Evolutionary conservation across 2,797 vertebrate species (phyloP).

Genomic region (Mallotus villosus): DNA sequence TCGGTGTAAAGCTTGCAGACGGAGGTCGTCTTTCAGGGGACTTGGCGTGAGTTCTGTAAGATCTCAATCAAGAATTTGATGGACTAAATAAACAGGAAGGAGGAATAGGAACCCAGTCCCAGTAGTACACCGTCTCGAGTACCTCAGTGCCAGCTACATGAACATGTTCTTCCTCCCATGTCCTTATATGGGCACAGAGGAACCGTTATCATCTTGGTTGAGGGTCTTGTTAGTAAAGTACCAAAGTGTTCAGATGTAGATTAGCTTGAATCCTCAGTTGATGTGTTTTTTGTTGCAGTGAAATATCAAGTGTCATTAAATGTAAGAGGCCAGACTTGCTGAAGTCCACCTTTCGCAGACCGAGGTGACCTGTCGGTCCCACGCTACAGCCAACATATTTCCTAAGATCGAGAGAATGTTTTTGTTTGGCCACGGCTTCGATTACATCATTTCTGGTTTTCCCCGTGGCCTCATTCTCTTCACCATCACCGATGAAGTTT

Average conservation of each 20-base stretch:
- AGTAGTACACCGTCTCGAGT: not conserved
- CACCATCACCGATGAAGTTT: constrained; percentile 22
- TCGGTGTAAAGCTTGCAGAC: not conserved
- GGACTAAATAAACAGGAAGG: not conserved
- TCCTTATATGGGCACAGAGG: not conserved
- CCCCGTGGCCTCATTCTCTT: constrained; percentile 19
- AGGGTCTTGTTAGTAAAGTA: not conserved
- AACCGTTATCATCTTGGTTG: not conserved
- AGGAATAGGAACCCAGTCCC: not conserved
- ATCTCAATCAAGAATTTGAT: constrained; percentile 9
- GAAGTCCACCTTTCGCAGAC: constrained; percentile 6
- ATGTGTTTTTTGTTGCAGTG: not conserved
- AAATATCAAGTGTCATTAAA: not conserved
- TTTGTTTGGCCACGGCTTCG: constrained; percentile 40
- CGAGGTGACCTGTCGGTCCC: not conserved
- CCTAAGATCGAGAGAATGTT: constrained; percentile 18
- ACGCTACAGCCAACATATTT: constrained; percentile 26
- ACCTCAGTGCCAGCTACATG: not conserved
- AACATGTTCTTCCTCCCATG: not conserved
- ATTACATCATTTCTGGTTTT: constrained; percentile 39
- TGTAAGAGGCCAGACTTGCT: not conserved
- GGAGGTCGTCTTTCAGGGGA: not conserved
- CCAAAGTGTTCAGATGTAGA: not conserved
- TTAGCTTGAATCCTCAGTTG: not conserved
- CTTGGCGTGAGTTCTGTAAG: constrained; percentile 3